These are phyloP conservation scores for Diadegma fenestrale DNA, from an alignment of 2,888 invertebrate species.

Conservation along the genomic window DNA sequence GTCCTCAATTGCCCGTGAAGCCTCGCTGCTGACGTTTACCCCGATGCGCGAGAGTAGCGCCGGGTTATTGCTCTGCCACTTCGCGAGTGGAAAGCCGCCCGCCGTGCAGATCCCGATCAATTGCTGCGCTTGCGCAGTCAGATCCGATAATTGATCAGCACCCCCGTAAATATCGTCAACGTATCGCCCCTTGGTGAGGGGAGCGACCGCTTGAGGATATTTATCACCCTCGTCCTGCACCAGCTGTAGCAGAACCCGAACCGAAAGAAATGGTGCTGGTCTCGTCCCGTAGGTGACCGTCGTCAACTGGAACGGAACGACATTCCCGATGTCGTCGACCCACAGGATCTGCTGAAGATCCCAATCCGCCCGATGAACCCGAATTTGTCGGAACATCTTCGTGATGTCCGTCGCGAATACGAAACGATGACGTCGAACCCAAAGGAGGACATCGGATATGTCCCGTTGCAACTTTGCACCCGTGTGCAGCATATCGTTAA, in stretches of 20 bases:
- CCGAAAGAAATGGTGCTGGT: not conserved
- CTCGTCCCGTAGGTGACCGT: too few relatives aligned
- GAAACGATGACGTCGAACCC: not conserved
- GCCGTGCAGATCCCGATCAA: conserved; percentile 28
- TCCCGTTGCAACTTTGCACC: too few relatives aligned
- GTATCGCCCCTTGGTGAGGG: conserved; percentile 50
- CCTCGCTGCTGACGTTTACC: not conserved
- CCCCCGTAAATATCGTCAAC: conserved; percentile 66
- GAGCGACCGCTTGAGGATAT: too few relatives aligned
- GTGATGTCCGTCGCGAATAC: not conserved
- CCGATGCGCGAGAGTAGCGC: not conserved
- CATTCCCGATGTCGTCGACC: too few relatives aligned
- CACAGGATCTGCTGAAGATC: too few relatives aligned
- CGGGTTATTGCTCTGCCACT: conserved; percentile 43
- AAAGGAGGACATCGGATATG: conserved; percentile 47
- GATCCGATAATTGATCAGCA: conserved; percentile 27
- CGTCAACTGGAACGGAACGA: too few relatives aligned
- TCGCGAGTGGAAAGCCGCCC: conserved; percentile 54
- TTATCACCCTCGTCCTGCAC: too few relatives aligned
- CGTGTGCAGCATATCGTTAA: too few relatives aligned
- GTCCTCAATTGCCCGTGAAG: conserved; percentile 41
- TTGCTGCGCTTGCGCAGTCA: not conserved
- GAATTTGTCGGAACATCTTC: not conserved
- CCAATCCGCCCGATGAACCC: not conserved
- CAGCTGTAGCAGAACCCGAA: not conserved